phyloP scores from a whole-genome alignment of 2,797 vertebrate genomes.

The Coregonus sp. region DNA sequence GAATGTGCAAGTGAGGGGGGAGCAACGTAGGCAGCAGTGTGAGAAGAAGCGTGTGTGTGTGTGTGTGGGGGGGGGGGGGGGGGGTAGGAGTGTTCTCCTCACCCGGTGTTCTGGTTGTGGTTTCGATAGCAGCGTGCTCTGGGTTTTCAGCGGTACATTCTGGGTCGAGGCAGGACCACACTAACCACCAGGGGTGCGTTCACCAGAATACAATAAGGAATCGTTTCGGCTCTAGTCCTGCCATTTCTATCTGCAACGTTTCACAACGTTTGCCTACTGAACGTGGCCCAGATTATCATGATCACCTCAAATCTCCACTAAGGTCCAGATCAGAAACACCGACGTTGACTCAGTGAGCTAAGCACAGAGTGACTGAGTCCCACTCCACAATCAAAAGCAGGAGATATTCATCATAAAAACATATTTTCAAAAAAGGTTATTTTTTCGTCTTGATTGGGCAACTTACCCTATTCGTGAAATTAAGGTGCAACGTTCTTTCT shows the following conservation, averaged over 20 bases:
- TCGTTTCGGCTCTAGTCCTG: background rate
- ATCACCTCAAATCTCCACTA: constrained; percentile 33
- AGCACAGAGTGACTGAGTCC: constrained; percentile 23
- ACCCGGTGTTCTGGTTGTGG: background rate
- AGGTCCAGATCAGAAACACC: constrained; percentile 49
- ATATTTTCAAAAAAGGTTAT: constrained; percentile 36
- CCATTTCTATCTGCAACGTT: background rate
- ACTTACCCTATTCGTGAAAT: constrained; percentile 83
- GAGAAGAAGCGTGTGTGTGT: background rate
- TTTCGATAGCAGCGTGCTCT: constrained; percentile 15
- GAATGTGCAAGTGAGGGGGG: constrained; percentile 2
- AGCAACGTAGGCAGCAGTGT: background rate
- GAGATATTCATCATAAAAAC: constrained; percentile 28
- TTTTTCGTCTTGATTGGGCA: constrained; percentile 67
- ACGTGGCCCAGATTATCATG: background rate
- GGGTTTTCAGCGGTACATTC: constrained; percentile 75
- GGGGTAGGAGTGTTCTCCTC: background rate
- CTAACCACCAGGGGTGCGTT: constrained; percentile 11
- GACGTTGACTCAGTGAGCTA: background rate
- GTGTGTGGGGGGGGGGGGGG: too few relatives aligned
- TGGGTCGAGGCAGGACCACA: constrained; percentile 57
- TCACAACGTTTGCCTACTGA: background rate
- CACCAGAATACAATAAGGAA: background rate
- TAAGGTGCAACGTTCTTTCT: constrained; percentile 84
- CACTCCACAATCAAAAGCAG: constrained; percentile 18